Evolutionary conservation across 2,888 invertebrate genomes (phyloP).

Genomic region (Margaritifera margaritifera): DNA sequence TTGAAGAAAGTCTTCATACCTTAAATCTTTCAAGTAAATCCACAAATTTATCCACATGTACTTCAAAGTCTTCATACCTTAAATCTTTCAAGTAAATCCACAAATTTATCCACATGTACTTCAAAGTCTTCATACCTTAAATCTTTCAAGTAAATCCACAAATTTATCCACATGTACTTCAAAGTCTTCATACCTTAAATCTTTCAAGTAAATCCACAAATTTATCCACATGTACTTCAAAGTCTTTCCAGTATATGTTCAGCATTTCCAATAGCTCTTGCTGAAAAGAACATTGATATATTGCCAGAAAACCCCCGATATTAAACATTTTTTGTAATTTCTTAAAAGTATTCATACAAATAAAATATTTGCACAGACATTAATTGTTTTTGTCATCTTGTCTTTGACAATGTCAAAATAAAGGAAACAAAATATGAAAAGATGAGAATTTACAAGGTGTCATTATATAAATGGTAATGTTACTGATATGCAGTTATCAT

Average conservation of each 20-base stretch:
- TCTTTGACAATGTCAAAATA: no score
- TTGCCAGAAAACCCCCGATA: no score
- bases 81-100: neutral
- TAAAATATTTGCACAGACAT: no score
- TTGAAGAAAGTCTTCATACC: neutral
- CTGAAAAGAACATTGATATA: constrained; percentile 42
- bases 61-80: constrained; percentile 53
- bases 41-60: neutral
- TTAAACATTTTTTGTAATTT: no score
- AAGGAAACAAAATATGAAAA: no score
- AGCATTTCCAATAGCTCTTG: constrained; percentile 71
- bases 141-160: neutral
- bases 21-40: neutral
- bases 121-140: neutral
- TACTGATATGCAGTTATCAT: no score
- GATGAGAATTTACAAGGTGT: no score
- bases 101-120: neutral
- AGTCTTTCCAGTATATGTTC: constrained; percentile 68
- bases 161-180: constrained; percentile 23
- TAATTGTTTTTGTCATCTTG: no score
- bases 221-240: constrained; percentile 58
- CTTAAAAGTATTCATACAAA: no score
- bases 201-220: constrained; percentile 59
- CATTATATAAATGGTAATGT: no score
- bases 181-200: constrained; percentile 67